phyloP scores from a whole-genome alignment of 37 sponge, comb jelly and placozoan genomes.

The Halichondria panicea region DNA sequence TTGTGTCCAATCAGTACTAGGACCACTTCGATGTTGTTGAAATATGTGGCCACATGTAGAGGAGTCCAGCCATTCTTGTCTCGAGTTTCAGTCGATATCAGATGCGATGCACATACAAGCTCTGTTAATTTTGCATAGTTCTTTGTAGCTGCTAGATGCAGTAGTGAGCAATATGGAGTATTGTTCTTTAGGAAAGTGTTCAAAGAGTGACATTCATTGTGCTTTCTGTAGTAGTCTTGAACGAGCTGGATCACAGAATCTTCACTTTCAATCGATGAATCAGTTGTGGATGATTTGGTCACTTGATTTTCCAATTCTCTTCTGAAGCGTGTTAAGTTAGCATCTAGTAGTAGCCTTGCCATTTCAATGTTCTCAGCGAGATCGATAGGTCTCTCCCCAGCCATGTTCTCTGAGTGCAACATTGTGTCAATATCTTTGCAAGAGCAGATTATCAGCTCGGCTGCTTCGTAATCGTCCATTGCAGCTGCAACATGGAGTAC shows the following conservation, averaged over 20 bases:
- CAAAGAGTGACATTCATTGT: conserved; percentile 16
- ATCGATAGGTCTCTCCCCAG: conserved; percentile 72
- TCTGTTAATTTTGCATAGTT: conserved; percentile 59
- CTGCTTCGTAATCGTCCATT: conserved; percentile 70
- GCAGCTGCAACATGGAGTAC: conserved; percentile 69
- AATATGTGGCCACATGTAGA: conserved; percentile 65
- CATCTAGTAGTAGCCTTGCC: conserved; percentile 52
- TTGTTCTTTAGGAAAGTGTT: conserved; percentile 32
- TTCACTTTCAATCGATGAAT: conserved; percentile 2
- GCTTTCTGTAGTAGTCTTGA: too few species aligned
- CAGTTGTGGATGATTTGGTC: background rate
- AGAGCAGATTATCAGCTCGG: conserved; percentile 29
- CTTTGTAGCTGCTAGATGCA: conserved; percentile 71
- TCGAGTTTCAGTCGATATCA: conserved; percentile 14
- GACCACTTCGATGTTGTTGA: conserved; percentile 55
- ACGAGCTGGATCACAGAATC: conserved; percentile 17
- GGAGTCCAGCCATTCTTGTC: conserved; percentile 62
- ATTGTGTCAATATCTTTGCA: conserved; percentile 9
- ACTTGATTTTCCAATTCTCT: background rate
- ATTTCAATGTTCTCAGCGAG: conserved; percentile 67
- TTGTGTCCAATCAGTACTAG: too few species aligned
- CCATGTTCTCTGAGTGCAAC: conserved; percentile 31
- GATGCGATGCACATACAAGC: conserved; percentile 19
- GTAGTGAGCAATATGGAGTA: conserved; percentile 37
- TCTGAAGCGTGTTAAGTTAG: conserved; percentile 48